These are phyloP conservation scores for Xiphorhynchus erythropygius DNA, from an alignment of 2,797 vertebrate species.

Conservation along the genomic window DNA sequence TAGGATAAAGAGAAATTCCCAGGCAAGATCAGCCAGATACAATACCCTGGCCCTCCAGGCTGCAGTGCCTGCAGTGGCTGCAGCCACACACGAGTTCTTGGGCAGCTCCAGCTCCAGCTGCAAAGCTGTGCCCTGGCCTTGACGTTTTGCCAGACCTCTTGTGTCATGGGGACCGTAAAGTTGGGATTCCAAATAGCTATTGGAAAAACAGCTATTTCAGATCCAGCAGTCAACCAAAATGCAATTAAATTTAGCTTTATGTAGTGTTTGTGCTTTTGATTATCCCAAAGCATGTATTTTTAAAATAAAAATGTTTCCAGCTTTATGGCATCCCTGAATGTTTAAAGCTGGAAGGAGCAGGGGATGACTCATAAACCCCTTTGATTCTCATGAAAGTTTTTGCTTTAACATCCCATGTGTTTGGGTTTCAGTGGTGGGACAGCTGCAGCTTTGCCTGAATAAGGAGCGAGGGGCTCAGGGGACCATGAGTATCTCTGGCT, in stretches of 20 bases:
- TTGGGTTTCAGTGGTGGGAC: neutral
- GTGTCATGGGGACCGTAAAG: conserved; percentile 48
- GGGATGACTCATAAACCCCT: conserved; percentile 31
- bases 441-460: neutral
- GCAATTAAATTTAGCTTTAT: conserved; percentile 51
- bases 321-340: neutral
- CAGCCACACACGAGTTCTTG: neutral
- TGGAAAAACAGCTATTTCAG: conserved; percentile 64
- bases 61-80: neutral
- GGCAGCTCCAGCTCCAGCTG: neutral
- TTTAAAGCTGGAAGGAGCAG: neutral
- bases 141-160: conserved; percentile 26
- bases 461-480: neutral
- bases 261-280: conserved; percentile 12
- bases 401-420: neutral
- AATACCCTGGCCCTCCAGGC: neutral
- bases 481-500: neutral
- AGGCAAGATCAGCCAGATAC: neutral
- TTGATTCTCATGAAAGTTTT: neutral
- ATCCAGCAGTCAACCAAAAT: neutral
- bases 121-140: conserved; percentile 2
- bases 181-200: conserved; percentile 34
- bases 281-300: conserved; percentile 29
- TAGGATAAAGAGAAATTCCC: neutral
- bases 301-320: conserved; percentile 43